Percentiles rank a stretch among this genome's conserved stretches.
phyloP scores from a whole-genome alignment of 2,797 vertebrate genomes.

The Sciaenops ocellatus region DNA sequence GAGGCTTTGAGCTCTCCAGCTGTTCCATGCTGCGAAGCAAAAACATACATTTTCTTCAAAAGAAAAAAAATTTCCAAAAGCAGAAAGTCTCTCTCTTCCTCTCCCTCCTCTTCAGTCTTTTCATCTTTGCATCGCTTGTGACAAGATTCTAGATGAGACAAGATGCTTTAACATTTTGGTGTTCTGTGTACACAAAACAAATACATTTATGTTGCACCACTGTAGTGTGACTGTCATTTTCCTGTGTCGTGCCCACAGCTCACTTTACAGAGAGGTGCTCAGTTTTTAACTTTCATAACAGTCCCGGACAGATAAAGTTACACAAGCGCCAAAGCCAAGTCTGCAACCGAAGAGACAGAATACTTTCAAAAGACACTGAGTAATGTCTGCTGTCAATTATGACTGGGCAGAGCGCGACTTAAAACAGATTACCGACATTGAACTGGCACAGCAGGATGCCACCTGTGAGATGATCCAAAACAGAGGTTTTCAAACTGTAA shows the following conservation, averaged over 20 bases:
- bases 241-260: constrained; percentile 5
- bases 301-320: neutral
- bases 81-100: constrained; percentile 13
- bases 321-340: constrained; percentile 12
- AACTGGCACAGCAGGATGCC: neutral
- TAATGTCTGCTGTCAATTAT: constrained; percentile 33
- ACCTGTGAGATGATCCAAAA: constrained; percentile 5
- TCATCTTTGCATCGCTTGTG: constrained; percentile 34
- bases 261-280: constrained; percentile 18
- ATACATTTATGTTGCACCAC: neutral
- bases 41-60: constrained; percentile 37
- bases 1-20: constrained; percentile 41
- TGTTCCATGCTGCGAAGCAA: constrained; percentile 37
- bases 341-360: constrained; percentile 9
- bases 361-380: constrained; percentile 30
- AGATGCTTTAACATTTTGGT: neutral
- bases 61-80: constrained; percentile 47
- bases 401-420: neutral
- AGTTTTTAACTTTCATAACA: constrained; percentile 11
- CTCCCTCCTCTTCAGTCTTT: constrained; percentile 45
- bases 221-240: constrained; percentile 5
- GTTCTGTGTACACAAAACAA: constrained; percentile 9
- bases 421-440: neutral
- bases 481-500: neutral
- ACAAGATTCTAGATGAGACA: constrained; percentile 18